phyloP scores from a whole-genome alignment of 1,140 invertebrate species.

The Heliconius hewitsoni region DNA sequence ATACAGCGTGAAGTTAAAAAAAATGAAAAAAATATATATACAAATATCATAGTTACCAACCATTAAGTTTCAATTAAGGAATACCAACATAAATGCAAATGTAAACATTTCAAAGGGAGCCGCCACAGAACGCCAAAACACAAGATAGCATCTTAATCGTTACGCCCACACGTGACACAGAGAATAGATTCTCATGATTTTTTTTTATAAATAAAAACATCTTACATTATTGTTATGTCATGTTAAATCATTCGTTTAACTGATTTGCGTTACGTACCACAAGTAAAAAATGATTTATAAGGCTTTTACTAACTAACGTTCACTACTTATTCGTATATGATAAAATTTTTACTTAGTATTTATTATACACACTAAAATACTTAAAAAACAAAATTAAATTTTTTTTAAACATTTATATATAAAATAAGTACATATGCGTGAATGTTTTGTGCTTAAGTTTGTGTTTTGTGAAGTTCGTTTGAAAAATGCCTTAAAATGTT shows the following conservation, averaged over 20 bases:
- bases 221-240: constrained; percentile 68
- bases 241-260: constrained; percentile 56
- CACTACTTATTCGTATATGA: too few species aligned
- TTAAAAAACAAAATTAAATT: neutral
- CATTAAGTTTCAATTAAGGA: constrained; percentile 29
- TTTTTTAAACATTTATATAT: neutral
- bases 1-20: too few species aligned
- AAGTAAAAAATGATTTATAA: constrained; percentile 16
- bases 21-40: neutral
- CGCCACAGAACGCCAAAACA: constrained; percentile 55
- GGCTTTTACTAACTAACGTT: neutral
- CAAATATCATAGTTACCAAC: neutral
- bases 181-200: constrained; percentile 56
- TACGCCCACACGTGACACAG: constrained; percentile 58
- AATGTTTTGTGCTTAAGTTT: neutral
- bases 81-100: constrained; percentile 24
- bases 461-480: neutral
- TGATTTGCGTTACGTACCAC: constrained; percentile 52
- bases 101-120: constrained; percentile 58
- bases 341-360: neutral
- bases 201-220: constrained; percentile 57
- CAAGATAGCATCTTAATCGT: constrained; percentile 66
- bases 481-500: neutral
- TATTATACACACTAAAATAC: neutral
- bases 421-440: neutral